A percentile compares a stretch with the other conserved stretches of the same genome.
phyloP scores from a whole-genome alignment of 2,113 vertebrate species.

The Semnornis frantzii region DNA sequence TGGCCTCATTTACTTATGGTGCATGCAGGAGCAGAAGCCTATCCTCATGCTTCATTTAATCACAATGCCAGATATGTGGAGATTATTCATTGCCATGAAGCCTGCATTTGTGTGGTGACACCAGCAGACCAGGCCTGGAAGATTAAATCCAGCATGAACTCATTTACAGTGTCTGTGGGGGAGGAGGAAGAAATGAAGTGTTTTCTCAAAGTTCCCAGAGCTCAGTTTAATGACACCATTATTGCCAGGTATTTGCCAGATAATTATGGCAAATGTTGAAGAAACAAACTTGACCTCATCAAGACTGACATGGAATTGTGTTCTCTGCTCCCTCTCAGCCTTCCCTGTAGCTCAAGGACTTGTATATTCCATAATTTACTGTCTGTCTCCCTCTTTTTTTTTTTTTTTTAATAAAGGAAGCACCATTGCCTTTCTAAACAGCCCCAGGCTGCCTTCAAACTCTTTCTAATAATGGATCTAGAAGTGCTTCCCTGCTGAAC shows the following conservation, averaged over 20 bases:
- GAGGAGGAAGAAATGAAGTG: conserved; percentile 42
- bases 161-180: conserved; percentile 38
- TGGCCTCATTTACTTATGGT: conserved; percentile 16
- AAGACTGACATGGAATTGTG: neutral
- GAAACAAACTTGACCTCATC: conserved; percentile 49
- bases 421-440: neutral
- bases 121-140: conserved; percentile 43
- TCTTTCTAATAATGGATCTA: conserved; percentile 43
- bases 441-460: conserved; percentile 39
- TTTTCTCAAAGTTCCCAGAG: conserved; percentile 45
- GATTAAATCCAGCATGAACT: conserved; percentile 46
- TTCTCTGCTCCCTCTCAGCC: neutral
- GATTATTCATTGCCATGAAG: conserved; percentile 63
- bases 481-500: conserved; percentile 48
- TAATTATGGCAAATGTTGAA: conserved; percentile 53
- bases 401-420: conserved; percentile 19
- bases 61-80: conserved; percentile 37
- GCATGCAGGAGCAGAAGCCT: conserved; percentile 45
- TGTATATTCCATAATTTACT: conserved; percentile 1
- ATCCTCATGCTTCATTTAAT: conserved; percentile 30
- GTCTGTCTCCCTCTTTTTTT: neutral
- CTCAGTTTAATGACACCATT: conserved; percentile 59
- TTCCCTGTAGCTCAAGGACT: conserved; percentile 4
- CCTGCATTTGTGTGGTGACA: conserved; percentile 40
- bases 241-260: conserved; percentile 49